Percentiles rank a stretch among this genome's conserved stretches.
These are phyloP conservation scores for Periophthalmus modestus DNA, from an alignment of 2,113 vertebrate species.

Conservation along the genomic window DNA sequence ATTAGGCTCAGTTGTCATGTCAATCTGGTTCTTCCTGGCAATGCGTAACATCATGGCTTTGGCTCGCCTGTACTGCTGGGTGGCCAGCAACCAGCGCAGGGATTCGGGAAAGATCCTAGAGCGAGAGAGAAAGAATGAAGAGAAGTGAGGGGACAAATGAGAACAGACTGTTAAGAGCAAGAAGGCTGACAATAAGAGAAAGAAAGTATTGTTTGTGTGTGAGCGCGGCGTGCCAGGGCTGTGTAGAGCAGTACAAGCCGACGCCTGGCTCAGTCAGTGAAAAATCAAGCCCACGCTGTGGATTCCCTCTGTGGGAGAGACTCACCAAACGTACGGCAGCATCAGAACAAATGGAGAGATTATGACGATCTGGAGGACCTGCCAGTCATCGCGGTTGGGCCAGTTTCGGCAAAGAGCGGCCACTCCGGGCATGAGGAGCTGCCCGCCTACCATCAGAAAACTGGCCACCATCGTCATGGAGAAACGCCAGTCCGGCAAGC, in stretches of 20 bases:
- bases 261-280: slow-evolving; percentile 57
- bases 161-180: slow-evolving; percentile 10
- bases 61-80: slow-evolving; percentile 89
- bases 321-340: slow-evolving; percentile 94
- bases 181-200: slow-evolving; percentile 54
- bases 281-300: slow-evolving; percentile 27
- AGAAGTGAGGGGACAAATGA: neutral
- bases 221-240: slow-evolving; percentile 32
- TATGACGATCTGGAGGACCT: slow-evolving; percentile 93
- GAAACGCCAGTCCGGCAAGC: slow-evolving; percentile 90
- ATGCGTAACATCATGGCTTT: slow-evolving; percentile 89
- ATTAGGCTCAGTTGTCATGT: slow-evolving; percentile 81
- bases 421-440: slow-evolving; percentile 93
- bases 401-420: slow-evolving; percentile 86
- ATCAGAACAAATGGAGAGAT: slow-evolving; percentile 95
- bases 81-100: slow-evolving; percentile 94
- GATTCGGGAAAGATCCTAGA: slow-evolving; percentile 94
- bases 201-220: slow-evolving; percentile 57
- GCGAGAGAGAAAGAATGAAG: neutral
- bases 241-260: slow-evolving; percentile 56
- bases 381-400: slow-evolving; percentile 84
- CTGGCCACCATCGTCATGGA: slow-evolving; percentile 97
- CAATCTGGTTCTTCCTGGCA: slow-evolving; percentile 85
- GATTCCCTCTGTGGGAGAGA: slow-evolving; percentile 59
- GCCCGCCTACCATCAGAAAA: slow-evolving; percentile 91